phyloP scores from a whole-genome alignment of 1,140 invertebrate genomes.

The Latrodectus geometricus region DNA sequence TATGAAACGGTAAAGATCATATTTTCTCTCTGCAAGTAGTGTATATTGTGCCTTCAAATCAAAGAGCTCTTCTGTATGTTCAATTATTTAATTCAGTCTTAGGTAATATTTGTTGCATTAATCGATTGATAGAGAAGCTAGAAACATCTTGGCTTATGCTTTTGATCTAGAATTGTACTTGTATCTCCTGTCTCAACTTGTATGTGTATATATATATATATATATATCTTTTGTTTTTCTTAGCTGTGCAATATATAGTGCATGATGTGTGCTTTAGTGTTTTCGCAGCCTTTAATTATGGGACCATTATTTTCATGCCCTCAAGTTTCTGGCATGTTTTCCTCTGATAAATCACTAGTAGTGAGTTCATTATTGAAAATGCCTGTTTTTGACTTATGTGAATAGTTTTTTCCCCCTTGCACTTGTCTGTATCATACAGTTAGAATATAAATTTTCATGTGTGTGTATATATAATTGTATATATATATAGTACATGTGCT shows the following conservation, averaged over 20 bases:
- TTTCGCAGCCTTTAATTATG: slow-evolving; percentile 34
- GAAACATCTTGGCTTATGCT: neutral
- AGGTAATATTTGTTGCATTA: neutral
- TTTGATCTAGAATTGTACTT: neutral
- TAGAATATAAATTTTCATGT: slow-evolving; percentile 22
- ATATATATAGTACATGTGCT: slow-evolving; percentile 60
- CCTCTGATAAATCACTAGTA: neutral
- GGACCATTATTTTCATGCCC: slow-evolving; percentile 45
- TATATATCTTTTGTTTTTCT: slow-evolving; percentile 8
- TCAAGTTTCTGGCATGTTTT: slow-evolving; percentile 28
- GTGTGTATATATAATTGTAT: slow-evolving; percentile 57
- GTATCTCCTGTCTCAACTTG: neutral
- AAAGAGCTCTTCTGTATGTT: slow-evolving; percentile 51
- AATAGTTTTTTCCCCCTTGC: slow-evolving; percentile 30
- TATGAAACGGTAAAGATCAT: neutral
- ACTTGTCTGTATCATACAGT: slow-evolving; percentile 42
- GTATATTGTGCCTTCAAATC: slow-evolving; percentile 58
- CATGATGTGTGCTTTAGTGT: slow-evolving; percentile 23
- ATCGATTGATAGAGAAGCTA: neutral
- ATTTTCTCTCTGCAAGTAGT: slow-evolving; percentile 37
- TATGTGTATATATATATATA: slow-evolving; percentile 36
- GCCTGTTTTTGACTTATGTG: slow-evolving; percentile 1
- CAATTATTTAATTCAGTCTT: neutral
- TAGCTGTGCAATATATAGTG: slow-evolving; percentile 50
- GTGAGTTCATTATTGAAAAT: neutral